A percentile compares a stretch with the other conserved stretches of the same genome.
phyloP scores from a whole-genome alignment of 2,797 vertebrate species.

The Hephaestus fuliginosus region DNA sequence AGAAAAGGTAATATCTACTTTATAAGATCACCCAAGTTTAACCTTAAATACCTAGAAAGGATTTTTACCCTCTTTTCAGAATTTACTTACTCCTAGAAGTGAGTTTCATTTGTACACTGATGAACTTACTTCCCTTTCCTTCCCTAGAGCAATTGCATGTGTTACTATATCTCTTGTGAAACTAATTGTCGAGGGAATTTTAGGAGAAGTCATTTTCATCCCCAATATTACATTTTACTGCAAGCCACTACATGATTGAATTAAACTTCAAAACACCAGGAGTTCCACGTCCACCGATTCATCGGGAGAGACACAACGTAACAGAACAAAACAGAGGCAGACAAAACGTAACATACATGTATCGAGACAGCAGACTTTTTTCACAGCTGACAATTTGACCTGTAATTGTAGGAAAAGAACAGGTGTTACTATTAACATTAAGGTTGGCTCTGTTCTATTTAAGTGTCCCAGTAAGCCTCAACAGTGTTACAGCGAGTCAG shows the following conservation, averaged over 20 bases:
- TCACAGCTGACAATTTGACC: conserved; percentile 3
- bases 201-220: background rate
- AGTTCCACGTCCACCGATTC: background rate
- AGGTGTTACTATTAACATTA: no score
- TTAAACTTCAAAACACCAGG: background rate
- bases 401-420: background rate
- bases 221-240: background rate
- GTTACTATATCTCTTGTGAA: conserved; percentile 7
- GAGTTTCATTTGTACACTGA: background rate
- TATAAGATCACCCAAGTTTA: background rate
- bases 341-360: background rate
- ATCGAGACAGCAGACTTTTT: background rate
- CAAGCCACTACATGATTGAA: background rate
- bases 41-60: background rate
- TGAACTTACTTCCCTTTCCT: conserved; percentile 1
- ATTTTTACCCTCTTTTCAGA: background rate
- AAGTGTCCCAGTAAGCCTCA: background rate
- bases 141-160: background rate
- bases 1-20: conserved; percentile 4
- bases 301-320: background rate
- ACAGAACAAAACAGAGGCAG: background rate
- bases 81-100: background rate
- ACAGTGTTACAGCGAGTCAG: no score
- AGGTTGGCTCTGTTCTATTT: background rate
- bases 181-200: background rate